These are phyloP conservation scores for Hylomyscus alleni DNA, from an alignment of 2,797 vertebrate genomes.

Conservation along the genomic window DNA sequence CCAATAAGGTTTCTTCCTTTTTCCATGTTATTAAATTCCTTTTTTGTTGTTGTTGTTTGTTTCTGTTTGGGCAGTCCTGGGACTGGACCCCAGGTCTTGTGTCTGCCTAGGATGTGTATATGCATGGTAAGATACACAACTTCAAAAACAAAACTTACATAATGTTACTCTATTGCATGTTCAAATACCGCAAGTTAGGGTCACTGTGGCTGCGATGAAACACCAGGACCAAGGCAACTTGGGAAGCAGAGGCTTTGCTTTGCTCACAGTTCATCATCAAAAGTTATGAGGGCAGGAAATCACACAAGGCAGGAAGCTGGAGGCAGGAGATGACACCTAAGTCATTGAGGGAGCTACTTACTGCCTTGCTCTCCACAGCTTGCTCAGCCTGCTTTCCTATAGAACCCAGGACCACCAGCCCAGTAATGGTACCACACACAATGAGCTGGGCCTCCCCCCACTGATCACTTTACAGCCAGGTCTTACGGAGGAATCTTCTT, in stretches of 20 bases:
- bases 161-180: neutral
- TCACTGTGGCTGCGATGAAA: neutral
- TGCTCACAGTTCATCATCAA: neutral
- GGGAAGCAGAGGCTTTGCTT: neutral
- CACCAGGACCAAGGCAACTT: neutral
- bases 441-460: too few relatives aligned
- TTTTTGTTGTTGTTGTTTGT: neutral
- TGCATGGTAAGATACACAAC: neutral
- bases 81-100: neutral
- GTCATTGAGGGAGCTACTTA: neutral
- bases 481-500: neutral
- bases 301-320: neutral
- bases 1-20: slow-evolving; percentile 2
- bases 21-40: neutral
- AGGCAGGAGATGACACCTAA: neutral
- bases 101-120: neutral
- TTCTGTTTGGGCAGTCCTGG: neutral
- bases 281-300: neutral
- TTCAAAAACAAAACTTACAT: slow-evolving; percentile 53
- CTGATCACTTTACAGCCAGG: too few relatives aligned
- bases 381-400: neutral
- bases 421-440: neutral
- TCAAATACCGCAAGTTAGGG: neutral
- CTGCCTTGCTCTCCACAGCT: neutral
- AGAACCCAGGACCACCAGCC: neutral